These are phyloP conservation scores for Pogonomyrmex barbatus DNA, from an alignment of 1,140 invertebrate species.

Conservation along the genomic window DNA sequence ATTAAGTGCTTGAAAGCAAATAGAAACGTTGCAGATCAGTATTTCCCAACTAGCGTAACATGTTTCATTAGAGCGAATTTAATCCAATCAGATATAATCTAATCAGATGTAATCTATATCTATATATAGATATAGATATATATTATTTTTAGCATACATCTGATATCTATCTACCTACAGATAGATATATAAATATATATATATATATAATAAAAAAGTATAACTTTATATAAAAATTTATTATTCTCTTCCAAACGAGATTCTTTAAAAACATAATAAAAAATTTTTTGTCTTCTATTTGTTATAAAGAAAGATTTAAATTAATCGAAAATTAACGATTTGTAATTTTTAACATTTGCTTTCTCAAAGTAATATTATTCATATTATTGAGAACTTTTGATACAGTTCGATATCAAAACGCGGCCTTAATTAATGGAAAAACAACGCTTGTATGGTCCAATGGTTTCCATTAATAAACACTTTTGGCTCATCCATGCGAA, in stretches of 20 bases:
- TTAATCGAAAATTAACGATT: too few relatives aligned
- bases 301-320: neutral
- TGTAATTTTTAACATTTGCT: neutral
- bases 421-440: constrained; percentile 53
- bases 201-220: neutral
- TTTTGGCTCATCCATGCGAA: constrained; percentile 26
- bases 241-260: neutral
- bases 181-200: too few relatives aligned
- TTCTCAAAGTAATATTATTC: too few relatives aligned
- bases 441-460: constrained; percentile 33
- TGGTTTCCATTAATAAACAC: constrained; percentile 59
- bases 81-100: neutral
- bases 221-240: neutral
- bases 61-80: neutral
- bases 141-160: too few relatives aligned
- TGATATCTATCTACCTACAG: too few relatives aligned
- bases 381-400: constrained; percentile 9
- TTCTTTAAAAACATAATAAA: neutral
- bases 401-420: constrained; percentile 5
- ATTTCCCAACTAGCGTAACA: neutral
- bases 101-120: too few relatives aligned
- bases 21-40: constrained; percentile 16
- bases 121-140: too few relatives aligned
- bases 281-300: neutral
- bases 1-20: constrained; percentile 46